Percentiles rank a stretch among this genome's conserved stretches.
phyloP scores from a whole-genome alignment of 2,797 vertebrate genomes.

The Parotocinclus haroldoi region DNA sequence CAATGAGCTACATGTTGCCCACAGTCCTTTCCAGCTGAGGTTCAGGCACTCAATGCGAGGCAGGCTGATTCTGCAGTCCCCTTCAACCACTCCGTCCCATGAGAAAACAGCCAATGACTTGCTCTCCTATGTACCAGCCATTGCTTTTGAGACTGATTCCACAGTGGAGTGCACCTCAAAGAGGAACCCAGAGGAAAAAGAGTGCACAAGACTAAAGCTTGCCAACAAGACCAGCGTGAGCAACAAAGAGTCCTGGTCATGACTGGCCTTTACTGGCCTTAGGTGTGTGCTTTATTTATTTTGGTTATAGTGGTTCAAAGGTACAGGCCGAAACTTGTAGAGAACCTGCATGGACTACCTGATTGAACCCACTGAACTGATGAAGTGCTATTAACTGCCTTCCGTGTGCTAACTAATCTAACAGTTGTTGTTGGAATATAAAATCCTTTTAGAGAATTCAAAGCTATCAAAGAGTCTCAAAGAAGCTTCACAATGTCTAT shows the following conservation, averaged over 20 bases:
- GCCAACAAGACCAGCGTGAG: slow-evolving; percentile 55
- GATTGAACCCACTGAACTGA: no score
- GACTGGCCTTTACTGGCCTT: no score
- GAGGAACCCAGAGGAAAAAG: slow-evolving; percentile 53
- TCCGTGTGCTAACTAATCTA: no score
- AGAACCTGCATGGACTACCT: no score
- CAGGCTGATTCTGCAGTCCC: slow-evolving; percentile 61
- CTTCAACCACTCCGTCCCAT: slow-evolving; percentile 42
- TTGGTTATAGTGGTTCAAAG: no score
- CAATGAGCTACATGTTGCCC: slow-evolving; percentile 48
- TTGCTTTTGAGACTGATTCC: slow-evolving; percentile 70
- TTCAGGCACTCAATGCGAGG: slow-evolving; percentile 64
- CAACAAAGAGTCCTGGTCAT: slow-evolving; percentile 63
- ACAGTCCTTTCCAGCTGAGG: slow-evolving; percentile 64
- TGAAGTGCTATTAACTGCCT: no score
- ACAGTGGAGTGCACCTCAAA: slow-evolving; percentile 61
- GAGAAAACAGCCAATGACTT: slow-evolving; percentile 52
- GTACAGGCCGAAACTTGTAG: no score
- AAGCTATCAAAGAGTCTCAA: no score
- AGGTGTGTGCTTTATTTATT: no score
- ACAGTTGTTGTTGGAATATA: no score
- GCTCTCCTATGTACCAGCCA: slow-evolving; percentile 57
- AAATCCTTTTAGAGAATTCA: no score
- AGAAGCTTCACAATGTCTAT: no score
- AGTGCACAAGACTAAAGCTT: slow-evolving; percentile 47